These are phyloP conservation scores for Myzus persicae DNA, from an alignment of 1,140 invertebrate genomes.

Conservation along the genomic window DNA sequence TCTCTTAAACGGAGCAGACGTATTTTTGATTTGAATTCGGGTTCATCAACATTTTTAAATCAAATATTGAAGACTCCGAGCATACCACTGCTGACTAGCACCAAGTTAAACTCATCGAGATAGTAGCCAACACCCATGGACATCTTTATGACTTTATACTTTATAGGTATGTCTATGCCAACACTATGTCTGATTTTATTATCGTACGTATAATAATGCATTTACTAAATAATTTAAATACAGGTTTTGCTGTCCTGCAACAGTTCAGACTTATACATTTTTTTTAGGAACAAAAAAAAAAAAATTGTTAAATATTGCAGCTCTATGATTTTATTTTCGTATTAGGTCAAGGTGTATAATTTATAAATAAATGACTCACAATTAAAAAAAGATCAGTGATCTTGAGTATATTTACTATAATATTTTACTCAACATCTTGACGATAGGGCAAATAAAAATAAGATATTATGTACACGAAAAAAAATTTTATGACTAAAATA, in stretches of 20 bases:
- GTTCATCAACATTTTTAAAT: not conserved
- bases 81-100: not conserved
- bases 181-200: not conserved
- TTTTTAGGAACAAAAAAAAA: not conserved
- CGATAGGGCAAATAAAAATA: not conserved
- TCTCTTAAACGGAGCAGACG: not conserved
- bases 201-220: not conserved
- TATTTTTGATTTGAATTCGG: not conserved
- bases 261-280: not conserved
- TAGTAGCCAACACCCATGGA: too few relatives aligned
- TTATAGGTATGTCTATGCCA: not conserved
- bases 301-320: not conserved
- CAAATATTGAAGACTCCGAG: not conserved
- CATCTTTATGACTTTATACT: too few relatives aligned
- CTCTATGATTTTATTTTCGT: constrained; percentile 21
- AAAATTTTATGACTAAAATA: not conserved
- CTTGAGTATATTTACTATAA: not conserved
- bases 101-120: too few relatives aligned
- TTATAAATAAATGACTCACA: constrained; percentile 27
- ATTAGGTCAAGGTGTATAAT: not conserved
- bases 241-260: not conserved
- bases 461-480: not conserved
- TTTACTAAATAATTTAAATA: not conserved
- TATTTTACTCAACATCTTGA: not conserved
- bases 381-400: not conserved